Evolutionary conservation across 1,140 invertebrate genomes (phyloP), one percentile per base, ranked within the genome.

Genomic region (Apis cerana): DNA sequence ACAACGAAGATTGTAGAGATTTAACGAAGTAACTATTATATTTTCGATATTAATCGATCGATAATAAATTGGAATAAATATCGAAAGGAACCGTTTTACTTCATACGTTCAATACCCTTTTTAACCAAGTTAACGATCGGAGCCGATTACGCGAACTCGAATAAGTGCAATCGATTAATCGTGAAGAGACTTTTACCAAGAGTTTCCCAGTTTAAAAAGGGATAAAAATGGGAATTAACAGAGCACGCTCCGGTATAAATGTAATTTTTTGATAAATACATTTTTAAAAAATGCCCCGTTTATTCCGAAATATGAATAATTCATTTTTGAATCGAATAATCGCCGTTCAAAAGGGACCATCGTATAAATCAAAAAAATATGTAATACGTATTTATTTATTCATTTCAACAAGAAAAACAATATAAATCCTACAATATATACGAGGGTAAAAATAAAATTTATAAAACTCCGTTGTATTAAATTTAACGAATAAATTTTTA

Each of bases 401-500:
- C 80, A 61, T 74, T 71, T 67, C 54, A 59, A 12, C 19, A 52
- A n/a, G 23, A 9, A 72, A 65, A 78, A 56, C 61, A 67, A 71
- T 50, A 56, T 50, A 43, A 23, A 43, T 43, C 19, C 65, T 48
- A 52, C 68, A 81, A 80, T 84, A 84, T 27, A 43, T 43, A 43
- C 7, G 54, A 80, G 54, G 11, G 15, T 54, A 15, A 13, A 62
- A 8, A 33, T 27, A 58, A 54, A 74, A 74, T 74, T 48, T 12
- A 4, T 17, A 48, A 52, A 52, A 71, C 9, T 70, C 70, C 33
- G 62, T 21, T 43, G 21, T 15, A 33, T 62, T 72, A 67, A 58
- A 52, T 50, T 33, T n/a, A 54, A 70, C 84, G 83, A 75, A 75
- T 87, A 83, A 75, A 81, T 83, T 90, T 89, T 86, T 82, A 86